A percentile compares a stretch with the other conserved stretches of the same genome.
These are phyloP conservation scores for Seira sanloemensis DNA, from an alignment of 2,888 invertebrate species.

Conservation along the genomic window DNA sequence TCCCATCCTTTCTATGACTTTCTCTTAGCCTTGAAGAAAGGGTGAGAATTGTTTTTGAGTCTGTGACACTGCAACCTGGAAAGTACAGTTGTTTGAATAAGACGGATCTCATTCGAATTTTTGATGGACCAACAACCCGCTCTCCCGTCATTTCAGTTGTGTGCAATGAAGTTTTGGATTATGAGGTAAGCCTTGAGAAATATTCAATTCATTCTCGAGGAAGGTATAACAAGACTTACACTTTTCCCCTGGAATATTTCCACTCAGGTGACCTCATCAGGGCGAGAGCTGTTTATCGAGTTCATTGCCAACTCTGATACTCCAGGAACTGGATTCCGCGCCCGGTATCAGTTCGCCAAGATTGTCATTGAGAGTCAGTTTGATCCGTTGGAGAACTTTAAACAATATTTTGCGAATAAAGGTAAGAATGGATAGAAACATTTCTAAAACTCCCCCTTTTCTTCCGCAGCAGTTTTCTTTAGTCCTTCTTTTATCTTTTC, in stretches of 20 bases:
- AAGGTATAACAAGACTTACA: neutral
- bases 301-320: conserved; percentile 89
- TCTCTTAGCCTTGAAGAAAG: conserved; percentile 78
- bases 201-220: no score
- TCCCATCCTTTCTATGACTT: conserved; percentile 78
- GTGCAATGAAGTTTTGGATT: conserved; percentile 87
- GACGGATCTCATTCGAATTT: conserved; percentile 89
- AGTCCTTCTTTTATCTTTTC: neutral
- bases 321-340: conserved; percentile 88
- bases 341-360: conserved; percentile 76
- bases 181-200: conserved; percentile 80
- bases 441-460: no score
- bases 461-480: neutral
- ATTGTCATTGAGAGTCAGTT: conserved; percentile 67
- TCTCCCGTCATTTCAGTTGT: conserved; percentile 88
- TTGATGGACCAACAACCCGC: conserved; percentile 86
- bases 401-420: conserved; percentile 64
- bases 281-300: conserved; percentile 87
- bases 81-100: conserved; percentile 88
- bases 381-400: conserved; percentile 62
- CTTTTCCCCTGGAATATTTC: neutral
- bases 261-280: conserved; percentile 81
- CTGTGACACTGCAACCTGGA: conserved; percentile 85
- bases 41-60: conserved; percentile 89
- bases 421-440: conserved; percentile 31